Base-by-base conservation (phyloP, 2,888 invertebrate species). In the Drosophila anomelani region DNA sequence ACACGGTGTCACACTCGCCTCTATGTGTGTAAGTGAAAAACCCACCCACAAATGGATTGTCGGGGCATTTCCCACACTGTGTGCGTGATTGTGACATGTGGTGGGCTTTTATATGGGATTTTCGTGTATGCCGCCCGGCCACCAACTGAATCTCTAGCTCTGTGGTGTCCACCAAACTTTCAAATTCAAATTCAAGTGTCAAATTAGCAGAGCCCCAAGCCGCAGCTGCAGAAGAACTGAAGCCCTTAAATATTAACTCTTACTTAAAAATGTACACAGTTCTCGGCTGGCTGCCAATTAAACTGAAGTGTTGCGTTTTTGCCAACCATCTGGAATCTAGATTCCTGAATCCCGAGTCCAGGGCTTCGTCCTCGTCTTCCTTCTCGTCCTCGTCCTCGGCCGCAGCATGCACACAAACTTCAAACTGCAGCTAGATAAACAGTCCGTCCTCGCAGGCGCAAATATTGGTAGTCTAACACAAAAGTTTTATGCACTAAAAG, bases 381-480 rank as follows among this genome's bases (percentile, higher is more conserved):
- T 7, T 0, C 44, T 29, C 29, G 29, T 12, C 13, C 49, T 49
- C 32, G 8, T 62, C 32, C 69, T 51, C 34, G 66, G 46, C 61
- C 64, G 66, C 76, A 74, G 74, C 71, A 54, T 54, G 75, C 80
- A 76, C 49, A 71, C 60, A 74, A 85, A 83, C 73, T 86, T 78
- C 62, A 77, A 82, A 78, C 84, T 82, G 76, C 77, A 79, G 77
- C 79, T 76, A 70, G 85, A 86, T 86, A 87, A 84, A 83, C 77
- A 84, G 86, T 81, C 77, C 67, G 62, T 64, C 72, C 73, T 75
- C 74, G 70, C 76, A 63, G 76, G 61, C 67, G 80, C 88, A 85
- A 85, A 85, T 85, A 85, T 88, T 85, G 85, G 88, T 85, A 80
- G 85, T 82, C 74, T 80, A 88, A 80, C 82, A 87, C 76, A 86